Evolutionary conservation across 2,888 invertebrate genomes (phyloP).

Genomic region (Cyaniris semiargus): DNA sequence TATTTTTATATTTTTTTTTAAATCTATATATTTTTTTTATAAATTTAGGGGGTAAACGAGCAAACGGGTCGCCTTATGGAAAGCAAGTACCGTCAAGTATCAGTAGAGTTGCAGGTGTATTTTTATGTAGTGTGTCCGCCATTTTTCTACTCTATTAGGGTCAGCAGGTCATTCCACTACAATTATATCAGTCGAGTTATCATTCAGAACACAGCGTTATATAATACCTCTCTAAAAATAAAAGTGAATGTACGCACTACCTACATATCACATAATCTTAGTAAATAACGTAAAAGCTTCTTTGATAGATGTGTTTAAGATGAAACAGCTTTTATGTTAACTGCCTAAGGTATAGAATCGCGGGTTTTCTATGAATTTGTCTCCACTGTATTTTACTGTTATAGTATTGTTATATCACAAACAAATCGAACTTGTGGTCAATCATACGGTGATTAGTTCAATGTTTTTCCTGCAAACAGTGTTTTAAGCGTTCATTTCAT

Average conservation of each 20-base stretch:
- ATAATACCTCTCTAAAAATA: slow-evolving; percentile 52
- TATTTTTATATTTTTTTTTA: not conserved
- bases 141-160: slow-evolving; percentile 1
- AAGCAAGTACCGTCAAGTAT: too few species aligned
- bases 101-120: too few species aligned
- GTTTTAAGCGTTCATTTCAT: not conserved
- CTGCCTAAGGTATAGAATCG: not conserved
- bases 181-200: slow-evolving; percentile 28
- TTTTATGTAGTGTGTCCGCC: not conserved
- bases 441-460: not conserved
- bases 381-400: not conserved
- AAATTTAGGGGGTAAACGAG: too few species aligned
- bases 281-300: slow-evolving; percentile 51
- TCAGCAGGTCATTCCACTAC: slow-evolving; percentile 1
- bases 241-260: slow-evolving; percentile 72
- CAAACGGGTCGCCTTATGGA: too few species aligned
- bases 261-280: slow-evolving; percentile 54
- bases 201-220: slow-evolving; percentile 31
- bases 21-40: not conserved
- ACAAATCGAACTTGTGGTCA: not conserved
- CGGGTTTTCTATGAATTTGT: not conserved
- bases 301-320: slow-evolving; percentile 35
- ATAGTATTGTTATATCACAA: slow-evolving; percentile 9
- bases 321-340: too few species aligned
- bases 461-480: not conserved